Evolutionary conservation across 2,113 vertebrate species (phyloP).

Genomic region (Cottus gobio): DNA sequence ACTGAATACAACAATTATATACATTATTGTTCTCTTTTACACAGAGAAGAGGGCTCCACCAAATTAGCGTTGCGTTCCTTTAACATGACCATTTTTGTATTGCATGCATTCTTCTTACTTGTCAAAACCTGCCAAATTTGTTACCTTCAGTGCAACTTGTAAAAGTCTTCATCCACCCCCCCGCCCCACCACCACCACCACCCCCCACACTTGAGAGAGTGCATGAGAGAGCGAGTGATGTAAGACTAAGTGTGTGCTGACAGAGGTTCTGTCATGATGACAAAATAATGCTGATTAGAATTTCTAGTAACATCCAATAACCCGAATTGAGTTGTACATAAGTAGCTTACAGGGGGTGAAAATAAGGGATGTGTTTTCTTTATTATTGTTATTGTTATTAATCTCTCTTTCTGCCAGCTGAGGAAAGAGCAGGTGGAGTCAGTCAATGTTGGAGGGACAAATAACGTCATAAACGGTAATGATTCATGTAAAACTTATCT

Average conservation of each 20-base stretch:
- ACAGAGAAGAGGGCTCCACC: too few species aligned
- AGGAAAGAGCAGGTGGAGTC: conserved; percentile 91
- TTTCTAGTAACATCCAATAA: background rate
- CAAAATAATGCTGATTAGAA: background rate
- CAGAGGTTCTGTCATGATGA: background rate
- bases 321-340: too few species aligned
- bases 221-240: background rate
- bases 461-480: conserved; percentile 90
- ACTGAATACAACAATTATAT: too few species aligned
- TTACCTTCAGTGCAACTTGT: too few species aligned
- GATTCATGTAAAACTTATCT: background rate
- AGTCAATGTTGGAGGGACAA: conserved; percentile 92
- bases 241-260: background rate
- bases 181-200: too few species aligned
- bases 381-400: background rate
- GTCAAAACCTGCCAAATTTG: too few species aligned
- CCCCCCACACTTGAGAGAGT: background rate
- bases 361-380: too few species aligned
- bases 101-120: too few species aligned
- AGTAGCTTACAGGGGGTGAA: too few species aligned
- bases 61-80: too few species aligned
- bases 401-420: conserved; percentile 77
- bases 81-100: too few species aligned
- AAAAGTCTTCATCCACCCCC: background rate
- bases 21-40: too few species aligned